Evolutionary conservation across 2,888 invertebrate genomes (phyloP).

Genomic region (Monochamus alternatus): DNA sequence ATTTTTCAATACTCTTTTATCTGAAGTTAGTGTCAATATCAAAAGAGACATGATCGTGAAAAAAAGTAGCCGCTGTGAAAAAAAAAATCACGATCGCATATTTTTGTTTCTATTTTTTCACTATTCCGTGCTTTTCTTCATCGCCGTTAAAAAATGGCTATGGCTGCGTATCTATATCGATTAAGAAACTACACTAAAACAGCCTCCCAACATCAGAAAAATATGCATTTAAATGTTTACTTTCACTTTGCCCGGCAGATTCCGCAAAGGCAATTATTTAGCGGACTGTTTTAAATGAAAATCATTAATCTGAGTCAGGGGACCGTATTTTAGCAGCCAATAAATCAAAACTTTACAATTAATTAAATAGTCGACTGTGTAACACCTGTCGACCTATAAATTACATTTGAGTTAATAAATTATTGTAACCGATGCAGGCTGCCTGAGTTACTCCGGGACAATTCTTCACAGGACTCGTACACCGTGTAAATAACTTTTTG

Average conservation of each 20-base stretch:
- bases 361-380: conserved; percentile 56
- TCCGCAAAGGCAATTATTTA: conserved; percentile 28
- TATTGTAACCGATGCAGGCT: conserved; percentile 17
- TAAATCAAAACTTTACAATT: conserved; percentile 62
- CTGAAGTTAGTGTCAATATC: too few species aligned
- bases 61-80: too few species aligned
- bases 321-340: conserved; percentile 52
- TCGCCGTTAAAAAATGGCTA: too few species aligned
- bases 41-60: too few species aligned
- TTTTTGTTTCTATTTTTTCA: too few species aligned
- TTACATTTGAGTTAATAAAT: conserved; percentile 47
- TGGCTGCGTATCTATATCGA: too few species aligned
- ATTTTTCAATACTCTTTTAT: too few species aligned
- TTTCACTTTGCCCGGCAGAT: conserved; percentile 14
- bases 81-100: too few species aligned
- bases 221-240: conserved; percentile 23
- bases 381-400: conserved; percentile 56
- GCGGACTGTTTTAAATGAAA: conserved; percentile 48
- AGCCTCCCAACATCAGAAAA: not conserved
- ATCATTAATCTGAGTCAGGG: conserved; percentile 52
- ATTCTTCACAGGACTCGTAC: conserved; percentile 7
- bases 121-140: too few species aligned
- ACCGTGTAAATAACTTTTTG: conserved; percentile 5
- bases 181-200: too few species aligned
- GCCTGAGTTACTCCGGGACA: conserved; percentile 2